Evolutionary conservation across 2,888 invertebrate species (phyloP), one percentile per base, ranked within the genome.

Genomic region (Dinocampus coccinellae): DNA sequence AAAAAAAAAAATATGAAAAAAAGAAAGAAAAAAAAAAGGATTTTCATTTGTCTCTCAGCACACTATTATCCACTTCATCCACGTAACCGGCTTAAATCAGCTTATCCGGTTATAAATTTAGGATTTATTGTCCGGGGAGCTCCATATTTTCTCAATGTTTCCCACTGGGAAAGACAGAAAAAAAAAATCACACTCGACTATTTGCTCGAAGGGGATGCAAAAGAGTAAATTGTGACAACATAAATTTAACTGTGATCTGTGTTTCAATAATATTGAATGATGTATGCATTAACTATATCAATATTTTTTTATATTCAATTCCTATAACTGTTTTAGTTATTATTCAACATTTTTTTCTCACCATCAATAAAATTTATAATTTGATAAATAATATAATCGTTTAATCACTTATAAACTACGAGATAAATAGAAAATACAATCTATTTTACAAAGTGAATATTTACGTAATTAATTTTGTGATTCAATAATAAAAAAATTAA

Each of bases 101-200:
- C 67, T 78, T 76, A 80, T 80, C 75, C 78, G 60, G 78, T 78
- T 76, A 79, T 81, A 79, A 80, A 80, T 80, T 80, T 77, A 60
- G 73, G 73, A 80, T 78, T 79, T 73, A 76, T 76, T 63, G 62
- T 63, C 60, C 60, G 16, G 67, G 68, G 66, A 60, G 68, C 29
- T 71, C 70, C 72, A 65, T 78, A 77, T 77, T 76, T 78, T 34
- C 42, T 53, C 55, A 22, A 13, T 47, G 61, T 29, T 34, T 42
- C 9, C 16, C 42, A 60, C 53, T 62, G 39, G 26, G 24, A 26
- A 60, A 60, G 72, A 62, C 69, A 73, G 73, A 66, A 39, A 60
- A 42, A 42, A 29, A 67, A 67, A 29, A 20, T 34, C 22, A 47
- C 22, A 47, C 20, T 22, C 20, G 6, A 52, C n/a, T 52, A 16